Evolutionary conservation across 2,888 invertebrate species (phyloP).

Genomic region (Drosophila austrosaltans): DNA sequence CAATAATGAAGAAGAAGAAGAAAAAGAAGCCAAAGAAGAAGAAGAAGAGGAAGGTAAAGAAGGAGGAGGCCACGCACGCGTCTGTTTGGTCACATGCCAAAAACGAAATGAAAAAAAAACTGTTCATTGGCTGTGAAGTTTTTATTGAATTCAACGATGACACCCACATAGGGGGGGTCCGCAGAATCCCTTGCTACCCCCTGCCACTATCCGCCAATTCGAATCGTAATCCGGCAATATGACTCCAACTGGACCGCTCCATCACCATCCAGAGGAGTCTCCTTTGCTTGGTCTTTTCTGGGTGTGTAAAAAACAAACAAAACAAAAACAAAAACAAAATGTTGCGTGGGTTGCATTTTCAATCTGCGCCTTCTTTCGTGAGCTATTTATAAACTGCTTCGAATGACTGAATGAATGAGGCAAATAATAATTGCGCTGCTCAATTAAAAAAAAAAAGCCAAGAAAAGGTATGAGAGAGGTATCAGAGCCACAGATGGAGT

Average conservation of each 20-base stretch:
- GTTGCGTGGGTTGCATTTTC: constrained; percentile 73
- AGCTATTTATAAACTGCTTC: constrained; percentile 67
- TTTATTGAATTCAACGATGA: constrained; percentile 64
- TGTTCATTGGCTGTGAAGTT: constrained; percentile 72
- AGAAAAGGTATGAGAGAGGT: constrained; percentile 12
- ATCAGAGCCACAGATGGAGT: constrained; percentile 16
- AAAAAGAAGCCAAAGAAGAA: not conserved
- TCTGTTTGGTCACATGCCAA: constrained; percentile 69
- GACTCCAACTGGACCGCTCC: constrained; percentile 19
- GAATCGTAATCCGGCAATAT: constrained; percentile 8
- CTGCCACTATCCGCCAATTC: not conserved
- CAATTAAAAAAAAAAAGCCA: constrained; percentile 61
- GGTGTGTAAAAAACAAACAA: constrained; percentile 8
- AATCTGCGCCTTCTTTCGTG: constrained; percentile 59
- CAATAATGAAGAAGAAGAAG: constrained; percentile 17
- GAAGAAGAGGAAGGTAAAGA: constrained; percentile 10
- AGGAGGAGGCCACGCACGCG: constrained; percentile 49
- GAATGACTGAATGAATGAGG: constrained; percentile 55
- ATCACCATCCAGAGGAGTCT: constrained; percentile 13
- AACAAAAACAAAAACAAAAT: not conserved
- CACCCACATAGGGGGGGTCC: constrained; percentile 53
- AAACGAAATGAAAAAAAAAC: constrained; percentile 31
- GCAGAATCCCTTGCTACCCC: not conserved
- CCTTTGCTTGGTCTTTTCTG: not conserved
- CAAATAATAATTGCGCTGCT: constrained; percentile 78